A percentile compares a stretch with the other conserved stretches of the same genome.
phyloP scores from a whole-genome alignment of 2,888 invertebrate species.

The Seira musarum region DNA sequence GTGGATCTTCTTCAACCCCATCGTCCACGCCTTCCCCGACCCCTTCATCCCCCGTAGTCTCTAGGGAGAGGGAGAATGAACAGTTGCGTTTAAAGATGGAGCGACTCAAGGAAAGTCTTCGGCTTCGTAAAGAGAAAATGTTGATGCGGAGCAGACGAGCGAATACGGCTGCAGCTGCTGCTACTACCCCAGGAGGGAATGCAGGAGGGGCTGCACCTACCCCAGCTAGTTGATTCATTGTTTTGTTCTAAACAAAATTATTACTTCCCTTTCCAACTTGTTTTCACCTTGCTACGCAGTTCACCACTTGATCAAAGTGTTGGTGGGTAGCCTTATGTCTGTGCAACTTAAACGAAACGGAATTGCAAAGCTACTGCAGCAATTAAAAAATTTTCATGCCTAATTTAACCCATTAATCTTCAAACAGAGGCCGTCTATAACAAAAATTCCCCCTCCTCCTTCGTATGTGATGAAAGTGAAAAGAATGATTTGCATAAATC shows the following conservation, averaged over 20 bases:
- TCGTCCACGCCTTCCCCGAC: conserved; percentile 18
- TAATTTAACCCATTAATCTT: no score
- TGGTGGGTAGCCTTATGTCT: no score
- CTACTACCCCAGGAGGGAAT: not conserved
- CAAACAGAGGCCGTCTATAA: no score
- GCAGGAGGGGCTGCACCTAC: conserved; percentile 1
- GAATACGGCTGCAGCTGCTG: conserved; percentile 24
- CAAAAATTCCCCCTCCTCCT: no score
- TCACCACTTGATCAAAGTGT: no score
- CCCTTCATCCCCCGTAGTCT: conserved; percentile 21
- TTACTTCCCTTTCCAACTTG: no score
- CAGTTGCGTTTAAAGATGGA: conserved; percentile 62
- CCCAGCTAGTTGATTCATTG: conserved; percentile 33
- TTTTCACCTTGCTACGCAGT: no score
- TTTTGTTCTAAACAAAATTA: not conserved
- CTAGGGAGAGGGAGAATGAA: conserved; percentile 60
- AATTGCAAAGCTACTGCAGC: no score
- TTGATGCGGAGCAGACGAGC: conserved; percentile 39
- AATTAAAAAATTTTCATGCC: no score
- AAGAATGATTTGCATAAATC: no score
- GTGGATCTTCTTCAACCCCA: conserved; percentile 21
- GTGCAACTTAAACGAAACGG: no score
- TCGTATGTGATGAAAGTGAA: no score
- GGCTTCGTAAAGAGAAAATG: conserved; percentile 61
- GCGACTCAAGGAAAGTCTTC: conserved; percentile 60